These are phyloP conservation scores for Alviniconcha strummeri DNA, from an alignment of 2,888 invertebrate genomes.

Conservation along the genomic window DNA sequence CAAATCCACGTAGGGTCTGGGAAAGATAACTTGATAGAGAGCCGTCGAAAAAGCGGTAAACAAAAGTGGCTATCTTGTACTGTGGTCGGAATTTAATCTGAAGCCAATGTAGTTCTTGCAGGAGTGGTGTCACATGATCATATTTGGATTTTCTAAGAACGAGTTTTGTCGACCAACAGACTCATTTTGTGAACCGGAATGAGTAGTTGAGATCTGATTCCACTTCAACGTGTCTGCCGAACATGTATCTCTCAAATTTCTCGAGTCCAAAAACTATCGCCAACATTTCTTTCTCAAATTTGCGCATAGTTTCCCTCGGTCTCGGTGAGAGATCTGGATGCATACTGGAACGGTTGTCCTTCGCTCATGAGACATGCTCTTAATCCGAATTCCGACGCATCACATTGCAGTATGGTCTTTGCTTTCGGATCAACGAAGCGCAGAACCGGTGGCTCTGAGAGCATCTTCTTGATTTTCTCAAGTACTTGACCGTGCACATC, in stretches of 20 bases:
- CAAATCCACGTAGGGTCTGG: no score
- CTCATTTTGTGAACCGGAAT: no score
- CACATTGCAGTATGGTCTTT: conserved; percentile 3
- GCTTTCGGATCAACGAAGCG: background rate
- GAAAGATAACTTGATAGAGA: no score
- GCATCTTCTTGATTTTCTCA: conserved; percentile 23
- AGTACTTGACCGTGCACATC: conserved; percentile 37
- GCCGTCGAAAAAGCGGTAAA: no score
- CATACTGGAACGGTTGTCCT: conserved; percentile 10
- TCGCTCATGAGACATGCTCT: background rate
- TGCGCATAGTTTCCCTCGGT: background rate
- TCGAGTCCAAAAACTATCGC: conserved; percentile 6
- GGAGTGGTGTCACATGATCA: no score
- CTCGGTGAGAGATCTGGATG: conserved; percentile 12
- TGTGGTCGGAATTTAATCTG: no score
- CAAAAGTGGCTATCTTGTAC: no score
- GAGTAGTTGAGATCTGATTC: background rate
- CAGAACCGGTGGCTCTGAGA: background rate
- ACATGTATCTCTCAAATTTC: conserved; percentile 2
- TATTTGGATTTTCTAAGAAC: no score
- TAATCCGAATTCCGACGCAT: background rate
- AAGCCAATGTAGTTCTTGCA: no score
- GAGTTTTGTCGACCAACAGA: no score
- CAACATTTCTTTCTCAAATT: conserved; percentile 21
- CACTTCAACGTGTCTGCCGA: conserved; percentile 3